These are phyloP conservation scores for Tamandua tetradactyla DNA, from an alignment of 2,797 vertebrate species.

Conservation along the genomic window DNA sequence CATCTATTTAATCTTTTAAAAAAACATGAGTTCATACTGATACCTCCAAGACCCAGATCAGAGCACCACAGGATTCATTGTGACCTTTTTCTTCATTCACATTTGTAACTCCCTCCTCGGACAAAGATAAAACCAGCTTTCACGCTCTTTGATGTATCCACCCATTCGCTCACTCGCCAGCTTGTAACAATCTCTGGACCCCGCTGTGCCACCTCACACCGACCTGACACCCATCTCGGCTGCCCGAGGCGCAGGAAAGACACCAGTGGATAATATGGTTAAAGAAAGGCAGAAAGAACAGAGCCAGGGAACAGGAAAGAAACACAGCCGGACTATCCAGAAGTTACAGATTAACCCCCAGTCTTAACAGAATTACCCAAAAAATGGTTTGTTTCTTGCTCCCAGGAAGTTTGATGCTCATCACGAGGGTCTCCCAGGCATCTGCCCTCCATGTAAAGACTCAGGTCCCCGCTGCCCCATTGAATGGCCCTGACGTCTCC, in stretches of 20 bases:
- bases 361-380: too few species aligned
- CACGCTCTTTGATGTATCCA: neutral
- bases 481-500: too few species aligned
- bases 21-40: neutral
- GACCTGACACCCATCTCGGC: neutral
- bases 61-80: neutral
- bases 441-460: neutral
- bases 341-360: neutral
- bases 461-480: too few species aligned
- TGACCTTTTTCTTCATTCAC: neutral
- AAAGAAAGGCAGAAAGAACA: neutral
- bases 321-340: too few species aligned
- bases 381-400: too few species aligned
- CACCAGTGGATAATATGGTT: neutral
- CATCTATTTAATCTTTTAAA: neutral
- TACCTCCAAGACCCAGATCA: neutral
- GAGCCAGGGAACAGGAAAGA: neutral
- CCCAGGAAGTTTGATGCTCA: neutral
- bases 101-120: neutral
- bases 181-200: neutral
- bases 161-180: neutral
- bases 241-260: neutral
- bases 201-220: neutral
- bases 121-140: neutral
- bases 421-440: neutral